Evolutionary conservation across 2,113 vertebrate species (phyloP), one percentile per base, ranked within the genome.

Genomic region (Takifugu flavidus): DNA sequence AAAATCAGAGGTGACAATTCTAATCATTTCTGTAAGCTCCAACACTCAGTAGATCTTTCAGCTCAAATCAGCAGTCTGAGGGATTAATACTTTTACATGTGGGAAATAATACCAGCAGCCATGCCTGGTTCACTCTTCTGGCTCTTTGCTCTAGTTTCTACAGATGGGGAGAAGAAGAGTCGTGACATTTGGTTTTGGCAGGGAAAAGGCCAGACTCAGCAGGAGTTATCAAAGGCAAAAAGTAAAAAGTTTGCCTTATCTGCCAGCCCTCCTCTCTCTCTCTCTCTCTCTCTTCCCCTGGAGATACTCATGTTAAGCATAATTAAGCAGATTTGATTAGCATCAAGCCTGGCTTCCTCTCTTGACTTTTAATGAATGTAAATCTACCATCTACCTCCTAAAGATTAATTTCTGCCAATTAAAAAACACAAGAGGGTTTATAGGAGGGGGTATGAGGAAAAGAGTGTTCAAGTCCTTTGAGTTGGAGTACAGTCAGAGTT

Each of bases 331-430:
- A 90, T 90, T 90, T 91, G 90, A 91, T 91, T 91, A 87, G 86
- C 89, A 90, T 89, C 88, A 88, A 89, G 88, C 87, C 88, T 90
- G 88, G 89, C 89, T 91, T 90, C 89, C 88, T 89, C 88, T 90
- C 93, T 94, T 91, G 95, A 96, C 94, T 96, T 96, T 97, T 98
- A 98, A 96, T 98, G 95, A 98, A 98, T 98, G 96, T 94, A 98
- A 98, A 98, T 97, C 94, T 95, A 95, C 93, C 96, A 95, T 96
- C 94, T 97, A 96, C 94, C 96, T 98, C 95, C 94, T 94, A 96
- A 96, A 96, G 94, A 98, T 98, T 97, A 96, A 98, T 98, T 97
- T 96, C 93, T 91, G 70, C 91, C 94, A 95, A 96, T 95, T 95
- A 96, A 95, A 95, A 96, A 96, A 95, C 94, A 95, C 87, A 90